phyloP scores from a whole-genome alignment of 2,888 invertebrate species.

The Himalopsyche tibetana region DNA sequence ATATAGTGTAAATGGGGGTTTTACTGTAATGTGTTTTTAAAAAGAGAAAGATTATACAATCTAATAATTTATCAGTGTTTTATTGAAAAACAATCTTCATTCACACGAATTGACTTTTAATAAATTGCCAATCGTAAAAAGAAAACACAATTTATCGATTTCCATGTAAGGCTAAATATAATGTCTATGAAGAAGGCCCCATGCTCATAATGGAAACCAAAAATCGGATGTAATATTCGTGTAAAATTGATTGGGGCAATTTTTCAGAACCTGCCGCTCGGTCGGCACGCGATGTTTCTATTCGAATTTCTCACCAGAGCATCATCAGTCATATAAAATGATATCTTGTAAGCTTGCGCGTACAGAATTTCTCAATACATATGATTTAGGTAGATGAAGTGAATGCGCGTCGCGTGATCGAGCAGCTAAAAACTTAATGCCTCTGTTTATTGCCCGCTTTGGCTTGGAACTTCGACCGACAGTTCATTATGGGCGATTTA shows the following conservation, averaged over 20 bases:
- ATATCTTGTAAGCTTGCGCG: neutral
- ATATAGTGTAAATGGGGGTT: no score
- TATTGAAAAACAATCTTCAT: no score
- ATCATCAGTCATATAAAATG: constrained; percentile 9
- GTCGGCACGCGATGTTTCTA: constrained; percentile 2
- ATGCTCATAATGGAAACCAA: constrained; percentile 1
- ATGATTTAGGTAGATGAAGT: constrained; percentile 3
- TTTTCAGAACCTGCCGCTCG: neutral
- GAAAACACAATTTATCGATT: neutral
- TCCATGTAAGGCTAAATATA: neutral
- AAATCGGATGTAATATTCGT: neutral
- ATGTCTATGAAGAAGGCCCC: neutral
- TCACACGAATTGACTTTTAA: neutral
- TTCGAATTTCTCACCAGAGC: neutral
- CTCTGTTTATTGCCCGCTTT: constrained; percentile 4
- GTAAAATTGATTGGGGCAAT: constrained; percentile 6
- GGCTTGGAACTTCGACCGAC: neutral
- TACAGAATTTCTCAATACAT: neutral
- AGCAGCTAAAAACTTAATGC: neutral
- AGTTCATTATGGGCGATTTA: neutral
- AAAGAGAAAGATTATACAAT: no score
- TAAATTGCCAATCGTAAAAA: neutral
- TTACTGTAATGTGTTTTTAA: no score
- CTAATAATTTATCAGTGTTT: no score
- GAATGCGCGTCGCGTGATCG: constrained; percentile 4